Conservation (phyloP, 1,140 invertebrate genomes). For the Halictus rubicundus region DNA sequence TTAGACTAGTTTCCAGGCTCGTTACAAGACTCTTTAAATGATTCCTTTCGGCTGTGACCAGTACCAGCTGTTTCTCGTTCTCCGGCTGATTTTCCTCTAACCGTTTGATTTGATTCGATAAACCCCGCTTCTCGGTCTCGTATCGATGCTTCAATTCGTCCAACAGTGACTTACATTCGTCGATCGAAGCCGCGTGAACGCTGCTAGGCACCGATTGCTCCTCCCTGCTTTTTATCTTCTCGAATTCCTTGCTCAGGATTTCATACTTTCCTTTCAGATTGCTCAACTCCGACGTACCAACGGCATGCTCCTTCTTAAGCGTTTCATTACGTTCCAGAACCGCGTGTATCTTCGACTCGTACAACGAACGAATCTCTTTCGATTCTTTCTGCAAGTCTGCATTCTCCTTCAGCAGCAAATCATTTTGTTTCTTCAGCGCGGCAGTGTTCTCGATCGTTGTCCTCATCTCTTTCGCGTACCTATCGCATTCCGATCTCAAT, state of each 20-base stretch:
- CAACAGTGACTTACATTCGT: conserved; percentile 84
- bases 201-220: conserved; percentile 81
- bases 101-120: conserved; percentile 74
- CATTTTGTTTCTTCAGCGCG: conserved; percentile 83
- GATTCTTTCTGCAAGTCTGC: conserved; percentile 82
- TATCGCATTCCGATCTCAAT: conserved; percentile 79
- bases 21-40: conserved; percentile 77
- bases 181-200: conserved; percentile 81
- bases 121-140: conserved; percentile 80
- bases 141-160: conserved; percentile 85
- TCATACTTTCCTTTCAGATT: conserved; percentile 82
- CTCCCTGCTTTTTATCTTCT: conserved; percentile 80
- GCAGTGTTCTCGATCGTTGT: conserved; percentile 80
- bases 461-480: conserved; percentile 74
- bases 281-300: conserved; percentile 81
- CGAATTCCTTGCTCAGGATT: conserved; percentile 78
- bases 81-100: conserved; percentile 76
- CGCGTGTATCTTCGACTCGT: conserved; percentile 83
- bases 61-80: conserved; percentile 75
- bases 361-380: conserved; percentile 82
- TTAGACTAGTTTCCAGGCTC: conserved; percentile 78
- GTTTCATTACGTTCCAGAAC: conserved; percentile 83
- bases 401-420: conserved; percentile 79
- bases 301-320: conserved; percentile 81
- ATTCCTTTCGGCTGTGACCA: conserved; percentile 77